Conservation (phyloP, 53 echinoderm and acorn worm species). For the Henricia sp. region DNA sequence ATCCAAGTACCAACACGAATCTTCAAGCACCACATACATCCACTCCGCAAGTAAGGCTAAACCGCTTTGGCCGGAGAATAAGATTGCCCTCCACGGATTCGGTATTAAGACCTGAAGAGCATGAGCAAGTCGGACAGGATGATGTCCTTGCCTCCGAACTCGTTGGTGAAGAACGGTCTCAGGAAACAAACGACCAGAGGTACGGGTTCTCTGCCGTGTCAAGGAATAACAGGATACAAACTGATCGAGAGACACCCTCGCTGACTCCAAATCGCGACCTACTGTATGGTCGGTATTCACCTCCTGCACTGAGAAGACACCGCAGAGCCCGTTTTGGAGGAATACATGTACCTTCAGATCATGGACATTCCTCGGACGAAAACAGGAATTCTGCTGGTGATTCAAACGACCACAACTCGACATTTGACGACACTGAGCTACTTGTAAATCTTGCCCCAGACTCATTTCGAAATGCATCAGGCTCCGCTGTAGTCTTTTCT, state of each 20-base stretch:
- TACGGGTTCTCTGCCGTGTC: conserved; percentile 29
- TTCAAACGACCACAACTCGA: conserved; percentile 6
- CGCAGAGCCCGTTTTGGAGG: conserved; percentile 28
- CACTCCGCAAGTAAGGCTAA: conserved; percentile 12
- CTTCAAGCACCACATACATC: neutral
- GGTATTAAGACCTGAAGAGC: neutral
- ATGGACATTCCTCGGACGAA: neutral
- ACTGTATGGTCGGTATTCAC: conserved; percentile 33
- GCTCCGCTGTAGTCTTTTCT: neutral
- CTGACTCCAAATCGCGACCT: conserved; percentile 27
- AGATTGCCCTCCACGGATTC: conserved; percentile 23
- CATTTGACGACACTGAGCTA: neutral
- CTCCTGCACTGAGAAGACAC: conserved; percentile 38
- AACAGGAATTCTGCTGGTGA: neutral
- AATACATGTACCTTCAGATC: neutral
- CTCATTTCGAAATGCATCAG: conserved; percentile 40
- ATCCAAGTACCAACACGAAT: neutral
- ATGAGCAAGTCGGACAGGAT: neutral
- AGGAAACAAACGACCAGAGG: conserved; percentile 39
- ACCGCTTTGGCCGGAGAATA: conserved; percentile 40
- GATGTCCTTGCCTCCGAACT: neutral
- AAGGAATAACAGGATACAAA: neutral
- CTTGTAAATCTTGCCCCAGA: conserved; percentile 3
- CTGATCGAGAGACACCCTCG: neutral
- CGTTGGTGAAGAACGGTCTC: conserved; percentile 1